phyloP scores from a whole-genome alignment of 2,797 vertebrate genomes.

The Oreochromis mossambicus region DNA sequence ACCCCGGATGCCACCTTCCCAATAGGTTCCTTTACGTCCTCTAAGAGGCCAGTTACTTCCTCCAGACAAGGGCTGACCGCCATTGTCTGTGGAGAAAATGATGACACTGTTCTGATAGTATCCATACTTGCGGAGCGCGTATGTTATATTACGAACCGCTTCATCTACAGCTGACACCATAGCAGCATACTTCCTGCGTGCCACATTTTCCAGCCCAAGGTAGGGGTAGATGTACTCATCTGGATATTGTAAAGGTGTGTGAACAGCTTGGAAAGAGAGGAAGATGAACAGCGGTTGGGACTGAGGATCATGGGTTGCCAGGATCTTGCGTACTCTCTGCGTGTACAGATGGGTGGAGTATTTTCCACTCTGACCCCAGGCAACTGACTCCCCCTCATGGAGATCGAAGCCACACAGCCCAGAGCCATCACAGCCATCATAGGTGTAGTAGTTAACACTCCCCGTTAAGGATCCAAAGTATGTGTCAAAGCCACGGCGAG shows the following conservation, averaged over 20 bases:
- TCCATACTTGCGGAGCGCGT: slow-evolving; percentile 90
- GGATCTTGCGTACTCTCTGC: slow-evolving; percentile 87
- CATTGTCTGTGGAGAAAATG: slow-evolving; percentile 94
- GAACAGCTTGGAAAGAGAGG: slow-evolving; percentile 94
- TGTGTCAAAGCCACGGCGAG: slow-evolving; percentile 90
- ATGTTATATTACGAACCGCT: slow-evolving; percentile 92
- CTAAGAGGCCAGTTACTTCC: slow-evolving; percentile 97
- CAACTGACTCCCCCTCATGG: slow-evolving; percentile 89
- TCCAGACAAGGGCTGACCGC: slow-evolving; percentile 92
- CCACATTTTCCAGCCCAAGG: slow-evolving; percentile 84
- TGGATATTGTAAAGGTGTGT: slow-evolving; percentile 92
- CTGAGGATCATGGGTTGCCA: slow-evolving; percentile 82
- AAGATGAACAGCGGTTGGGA: slow-evolving; percentile 90
- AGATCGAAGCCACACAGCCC: slow-evolving; percentile 91
- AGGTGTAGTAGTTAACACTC: slow-evolving; percentile 95
- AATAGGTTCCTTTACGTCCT: slow-evolving; percentile 96
- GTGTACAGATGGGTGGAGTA: slow-evolving; percentile 95
- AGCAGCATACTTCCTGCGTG: slow-evolving; percentile 90
- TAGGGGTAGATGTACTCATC: slow-evolving; percentile 92
- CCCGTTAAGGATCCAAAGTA: slow-evolving; percentile 96
- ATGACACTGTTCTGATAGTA: slow-evolving; percentile 94
- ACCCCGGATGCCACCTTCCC: slow-evolving; percentile 94
- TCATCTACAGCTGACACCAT: slow-evolving; percentile 97
- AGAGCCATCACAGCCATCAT: slow-evolving; percentile 91
- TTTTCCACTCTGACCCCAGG: slow-evolving; percentile 89